Evolutionary conservation across 2,888 invertebrate species (phyloP), one percentile per base, ranked within the genome.

Genomic region (Drosophila rellima): DNA sequence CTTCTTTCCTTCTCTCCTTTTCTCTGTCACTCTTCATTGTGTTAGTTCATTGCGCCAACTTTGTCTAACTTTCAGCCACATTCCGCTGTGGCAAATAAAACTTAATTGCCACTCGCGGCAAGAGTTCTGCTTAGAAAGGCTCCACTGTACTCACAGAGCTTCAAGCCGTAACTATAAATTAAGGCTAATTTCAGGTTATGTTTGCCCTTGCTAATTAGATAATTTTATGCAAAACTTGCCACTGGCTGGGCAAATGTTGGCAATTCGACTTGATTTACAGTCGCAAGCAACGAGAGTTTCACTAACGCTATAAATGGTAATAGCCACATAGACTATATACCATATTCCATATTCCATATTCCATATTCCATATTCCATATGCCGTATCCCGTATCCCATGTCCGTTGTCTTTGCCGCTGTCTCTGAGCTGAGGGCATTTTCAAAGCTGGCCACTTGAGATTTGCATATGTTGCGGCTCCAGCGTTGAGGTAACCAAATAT

Each of bases 381-480:
- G n/a, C 61, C 61, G 61, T 54, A n/a, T n/a, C n/a, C n/a, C n/a
- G n/a, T n/a, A n/a, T n/a, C n/a, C n/a, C n/a, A n/a, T 61, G 61
- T 33, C 61, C 15, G 13, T 13, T 23, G 42, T 6, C 11, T 40
- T 20, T 61, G 54, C 26, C 61, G 42, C 15, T 40, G 57, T 8
- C n/a, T 13, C 18, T 13, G 42, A 42, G 6, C 20, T 13, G 20
- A 42, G 42, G 20, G 42, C 42, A 42, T 20, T 42, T 18, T 20
- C 2, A 0, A 5, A 1, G 5, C 47, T 47, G 26, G 15, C 33
- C 18, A 1, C 50, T 7, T 7, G 13, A 3, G 48, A 84, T 87
- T 82, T 87, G 77, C 82, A 87, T 85, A 66, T 35, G 56, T 20
- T 37, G 29, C n/a, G 18, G 17, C 31, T 17, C 48, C 7, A 33